Evolutionary conservation across 2,888 invertebrate species (phyloP), one percentile per base, ranked within the genome.

Genomic region (Anthoptus insignis): DNA sequence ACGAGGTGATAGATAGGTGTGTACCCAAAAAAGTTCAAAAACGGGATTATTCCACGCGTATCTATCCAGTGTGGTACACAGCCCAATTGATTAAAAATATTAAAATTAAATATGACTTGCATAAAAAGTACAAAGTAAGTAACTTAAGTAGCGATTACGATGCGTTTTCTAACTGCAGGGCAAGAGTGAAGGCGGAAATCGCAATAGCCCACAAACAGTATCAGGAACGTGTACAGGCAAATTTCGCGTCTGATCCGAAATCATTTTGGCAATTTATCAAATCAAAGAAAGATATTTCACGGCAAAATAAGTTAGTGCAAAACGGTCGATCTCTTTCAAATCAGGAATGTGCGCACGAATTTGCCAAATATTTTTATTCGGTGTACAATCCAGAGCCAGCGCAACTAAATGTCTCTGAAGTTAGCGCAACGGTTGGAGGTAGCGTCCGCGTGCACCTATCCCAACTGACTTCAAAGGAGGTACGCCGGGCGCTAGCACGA

Each of bases 1-100:
- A n/a, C n/a, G n/a, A n/a, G 4, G 16, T 60, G 22, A 52, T 70
- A 8, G 49, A 66, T 59, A 45, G 53, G 0, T 68, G 70, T 32
- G 9, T 32, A 32, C 32, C 32, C 5, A 2, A 11, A 9, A 32
- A 32, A 32, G 11, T 2, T 8, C 32, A 11, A 32, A 32, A 32
- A 32, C 11, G 2, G 5, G 32, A 32, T 27, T 8, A 27, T 27
- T 27, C 27, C 5, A 27, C 8, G 27, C 27, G 27, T 27, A 27
- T 27, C 8, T 27, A 27, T 27, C 27, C 27, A 27, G 27, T 27
- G 27, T 27, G 27, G 27, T 27, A 27, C 27, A 27, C 27, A 27
- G 27, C 5, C 27, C 27, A 27, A 27, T 27, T 27, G 27, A 27
- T 27, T 8, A 27, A 27, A 27, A 27, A 27, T 27, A 27, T 27